A percentile compares a stretch with the other conserved stretches of the same genome.
Conservation (phyloP, 2,113 vertebrate species). For the Cephalopterus ornatus region DNA sequence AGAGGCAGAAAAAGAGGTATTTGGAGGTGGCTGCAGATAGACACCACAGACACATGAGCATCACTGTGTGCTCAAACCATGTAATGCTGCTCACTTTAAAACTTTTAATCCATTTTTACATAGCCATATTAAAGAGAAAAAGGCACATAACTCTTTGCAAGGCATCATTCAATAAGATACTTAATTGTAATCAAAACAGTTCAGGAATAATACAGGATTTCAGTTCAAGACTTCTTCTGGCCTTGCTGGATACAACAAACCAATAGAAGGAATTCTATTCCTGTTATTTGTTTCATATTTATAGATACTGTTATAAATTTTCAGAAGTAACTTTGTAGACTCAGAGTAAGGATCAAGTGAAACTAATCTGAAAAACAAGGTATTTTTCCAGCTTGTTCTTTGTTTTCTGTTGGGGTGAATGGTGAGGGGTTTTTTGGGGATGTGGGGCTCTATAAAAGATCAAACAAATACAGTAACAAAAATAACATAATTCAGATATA, state of each 20-base stretch:
- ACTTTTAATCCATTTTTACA: neutral
- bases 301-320: neutral
- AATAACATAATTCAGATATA: neutral
- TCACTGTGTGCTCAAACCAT: fast-evolving
- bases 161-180: neutral
- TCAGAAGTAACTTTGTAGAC: neutral
- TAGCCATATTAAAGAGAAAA: neutral
- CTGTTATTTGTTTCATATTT: neutral
- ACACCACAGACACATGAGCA: neutral
- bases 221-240: neutral
- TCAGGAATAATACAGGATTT: neutral
- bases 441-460: neutral
- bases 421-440: fast-evolving
- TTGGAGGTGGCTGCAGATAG: neutral
- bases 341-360: neutral
- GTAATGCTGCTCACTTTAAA: fast-evolving
- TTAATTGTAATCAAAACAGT: neutral
- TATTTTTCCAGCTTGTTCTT: neutral
- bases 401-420: neutral
- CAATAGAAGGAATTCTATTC: neutral
- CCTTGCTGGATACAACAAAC: neutral
- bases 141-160: neutral
- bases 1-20: neutral
- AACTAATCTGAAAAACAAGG: neutral
- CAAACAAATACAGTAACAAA: neutral